phyloP scores from a whole-genome alignment of 2,113 vertebrate genomes.

The Barbus barbus region DNA sequence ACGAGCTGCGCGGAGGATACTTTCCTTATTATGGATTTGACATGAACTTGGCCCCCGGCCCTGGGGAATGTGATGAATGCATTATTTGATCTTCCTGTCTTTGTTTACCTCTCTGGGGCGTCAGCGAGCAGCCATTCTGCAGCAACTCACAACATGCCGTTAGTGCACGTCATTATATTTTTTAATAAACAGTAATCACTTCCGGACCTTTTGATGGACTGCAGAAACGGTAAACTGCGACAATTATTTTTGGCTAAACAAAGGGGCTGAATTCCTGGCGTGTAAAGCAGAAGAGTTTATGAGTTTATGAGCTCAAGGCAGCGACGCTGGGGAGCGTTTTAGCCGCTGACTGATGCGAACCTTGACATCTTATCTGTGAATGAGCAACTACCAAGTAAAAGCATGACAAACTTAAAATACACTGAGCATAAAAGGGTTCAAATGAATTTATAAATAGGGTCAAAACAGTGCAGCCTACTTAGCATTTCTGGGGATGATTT shows the following conservation, averaged over 20 bases:
- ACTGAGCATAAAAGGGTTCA: not conserved
- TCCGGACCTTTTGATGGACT: conserved; percentile 62
- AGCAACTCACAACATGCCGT: not conserved
- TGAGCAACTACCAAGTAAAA: conserved; percentile 82
- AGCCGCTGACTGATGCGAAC: conserved; percentile 83
- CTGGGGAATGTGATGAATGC: conserved; percentile 91
- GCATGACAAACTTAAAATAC: conserved; percentile 42
- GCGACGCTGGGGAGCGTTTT: conserved; percentile 74
- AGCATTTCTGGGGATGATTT: not conserved
- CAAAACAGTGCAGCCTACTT: not conserved
- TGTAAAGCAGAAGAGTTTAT: conserved; percentile 67
- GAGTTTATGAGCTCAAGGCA: conserved; percentile 76
- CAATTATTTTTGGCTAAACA: conserved; percentile 74
- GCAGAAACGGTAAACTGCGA: conserved; percentile 79
- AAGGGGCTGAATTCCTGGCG: conserved; percentile 67
- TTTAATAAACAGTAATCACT: conserved; percentile 43
- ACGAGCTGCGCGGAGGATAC: conserved; percentile 78
- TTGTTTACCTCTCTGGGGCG: conserved; percentile 90
- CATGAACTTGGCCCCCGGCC: conserved; percentile 91
- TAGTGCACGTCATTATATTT: conserved; percentile 77
- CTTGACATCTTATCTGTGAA: conserved; percentile 82
- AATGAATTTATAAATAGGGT: not conserved
- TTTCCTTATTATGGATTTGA: conserved; percentile 94
- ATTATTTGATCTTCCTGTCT: conserved; percentile 98
- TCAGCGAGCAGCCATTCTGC: conserved; percentile 70